Conservation (phyloP, 2,888 invertebrate genomes). For the Ptychoptera albimana region DNA sequence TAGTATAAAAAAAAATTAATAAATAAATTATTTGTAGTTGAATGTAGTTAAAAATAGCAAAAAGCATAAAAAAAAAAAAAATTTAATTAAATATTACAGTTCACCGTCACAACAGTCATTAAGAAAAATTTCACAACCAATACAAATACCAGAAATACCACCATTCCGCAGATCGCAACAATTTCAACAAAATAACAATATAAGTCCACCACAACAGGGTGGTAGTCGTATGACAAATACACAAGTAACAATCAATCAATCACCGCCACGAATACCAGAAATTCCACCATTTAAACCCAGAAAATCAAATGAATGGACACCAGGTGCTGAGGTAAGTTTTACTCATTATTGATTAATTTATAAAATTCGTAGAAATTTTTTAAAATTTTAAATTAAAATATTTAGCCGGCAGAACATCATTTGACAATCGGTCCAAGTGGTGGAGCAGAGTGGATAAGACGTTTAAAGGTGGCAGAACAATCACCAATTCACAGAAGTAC, state of each 20-base stretch:
- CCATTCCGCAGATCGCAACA: constrained; percentile 25
- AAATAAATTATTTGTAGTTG: too few relatives aligned
- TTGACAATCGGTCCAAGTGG: constrained; percentile 44
- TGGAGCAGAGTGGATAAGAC: constrained; percentile 50
- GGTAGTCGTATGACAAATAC: constrained; percentile 21
- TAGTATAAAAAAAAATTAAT: too few relatives aligned
- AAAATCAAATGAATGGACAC: constrained; percentile 38
- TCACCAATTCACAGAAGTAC: constrained; percentile 56
- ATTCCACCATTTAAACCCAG: constrained; percentile 38
- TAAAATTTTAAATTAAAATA: constrained; percentile 20
- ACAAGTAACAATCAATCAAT: not conserved
- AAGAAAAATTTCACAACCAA: constrained; percentile 18
- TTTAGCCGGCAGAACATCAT: constrained; percentile 30
- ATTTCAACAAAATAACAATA: too few relatives aligned
- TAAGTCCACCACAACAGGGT: too few relatives aligned
- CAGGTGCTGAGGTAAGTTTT: constrained; percentile 27
- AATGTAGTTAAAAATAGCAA: too few relatives aligned
- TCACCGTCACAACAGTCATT: too few relatives aligned
- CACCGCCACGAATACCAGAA: constrained; percentile 26
- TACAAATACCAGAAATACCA: constrained; percentile 29
- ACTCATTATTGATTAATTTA: constrained; percentile 29
- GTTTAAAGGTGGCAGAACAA: constrained; percentile 38
- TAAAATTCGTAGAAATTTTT: constrained; percentile 11
- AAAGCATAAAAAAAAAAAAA: too few relatives aligned
- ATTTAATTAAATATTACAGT: too few relatives aligned